A percentile compares a stretch with the other conserved stretches of the same genome.
Evolutionary conservation across 2,888 invertebrate species (phyloP).

Genomic region (Mythimna loreyi): DNA sequence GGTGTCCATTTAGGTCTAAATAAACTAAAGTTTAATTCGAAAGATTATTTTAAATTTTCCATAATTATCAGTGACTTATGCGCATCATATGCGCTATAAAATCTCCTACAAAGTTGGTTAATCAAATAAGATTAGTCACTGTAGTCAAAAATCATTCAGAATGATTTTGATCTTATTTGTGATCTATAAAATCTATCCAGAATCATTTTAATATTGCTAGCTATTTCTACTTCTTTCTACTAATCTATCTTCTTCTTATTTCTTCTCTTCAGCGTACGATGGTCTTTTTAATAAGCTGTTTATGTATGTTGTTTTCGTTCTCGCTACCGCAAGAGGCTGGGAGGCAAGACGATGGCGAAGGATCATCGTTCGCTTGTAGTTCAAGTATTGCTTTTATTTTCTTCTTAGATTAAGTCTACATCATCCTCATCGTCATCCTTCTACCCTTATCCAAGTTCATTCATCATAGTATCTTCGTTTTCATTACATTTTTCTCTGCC

Average conservation of each 20-base stretch:
- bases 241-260: constrained; percentile 21
- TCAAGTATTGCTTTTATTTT: constrained; percentile 76
- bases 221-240: constrained; percentile 23
- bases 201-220: constrained; percentile 12
- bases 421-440: too few relatives aligned
- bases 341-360: constrained; percentile 77
- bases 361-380: constrained; percentile 77
- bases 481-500: neutral
- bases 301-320: constrained; percentile 54
- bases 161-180: neutral
- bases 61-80: neutral
- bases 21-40: too few relatives aligned
- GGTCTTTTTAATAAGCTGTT: constrained; percentile 45
- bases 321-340: constrained; percentile 78
- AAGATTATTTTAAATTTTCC: neutral
- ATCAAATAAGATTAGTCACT: neutral
- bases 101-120: neutral
- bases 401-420: constrained; percentile 28
- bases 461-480: too few relatives aligned
- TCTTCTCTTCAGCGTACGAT: constrained; percentile 58
- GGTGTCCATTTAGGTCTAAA: too few relatives aligned
- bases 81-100: too few relatives aligned
- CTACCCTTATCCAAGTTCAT: too few relatives aligned
- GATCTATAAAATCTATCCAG: neutral
- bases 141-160: neutral